A percentile compares a stretch with the other conserved stretches of the same genome.
These are phyloP conservation scores for Orthosia cruda DNA, from an alignment of 2,888 invertebrate species.

Conservation along the genomic window DNA sequence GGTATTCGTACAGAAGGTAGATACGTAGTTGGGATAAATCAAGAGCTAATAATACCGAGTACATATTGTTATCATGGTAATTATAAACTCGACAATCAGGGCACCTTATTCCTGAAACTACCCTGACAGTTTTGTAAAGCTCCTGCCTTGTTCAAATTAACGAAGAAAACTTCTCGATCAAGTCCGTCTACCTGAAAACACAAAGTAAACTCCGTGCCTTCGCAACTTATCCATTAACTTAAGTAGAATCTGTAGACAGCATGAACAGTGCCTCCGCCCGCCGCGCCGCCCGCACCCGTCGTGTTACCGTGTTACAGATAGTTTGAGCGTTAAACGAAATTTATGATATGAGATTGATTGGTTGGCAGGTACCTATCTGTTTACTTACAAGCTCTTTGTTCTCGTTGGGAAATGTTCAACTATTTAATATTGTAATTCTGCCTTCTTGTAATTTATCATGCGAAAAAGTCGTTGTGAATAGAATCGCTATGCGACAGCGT, in stretches of 20 bases:
- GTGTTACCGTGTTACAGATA: conserved; percentile 78
- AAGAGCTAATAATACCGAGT: conserved; percentile 12
- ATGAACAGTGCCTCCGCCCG: conserved; percentile 80
- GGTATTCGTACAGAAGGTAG: neutral
- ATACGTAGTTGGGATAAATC: conserved; percentile 1
- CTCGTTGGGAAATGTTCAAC: conserved; percentile 46
- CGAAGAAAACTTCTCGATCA: conserved; percentile 91
- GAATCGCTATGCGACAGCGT: conserved; percentile 61
- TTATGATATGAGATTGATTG: conserved; percentile 86
- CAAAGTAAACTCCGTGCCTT: conserved; percentile 91
- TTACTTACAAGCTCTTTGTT: conserved; percentile 61
- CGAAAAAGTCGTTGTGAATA: conserved; percentile 72
- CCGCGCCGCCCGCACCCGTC: conserved; percentile 12
- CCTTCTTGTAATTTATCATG: conserved; percentile 61
- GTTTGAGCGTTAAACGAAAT: conserved; percentile 86
- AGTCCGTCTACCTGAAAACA: conserved; percentile 91
- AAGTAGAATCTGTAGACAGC: conserved; percentile 92
- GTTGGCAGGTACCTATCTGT: conserved; percentile 72
- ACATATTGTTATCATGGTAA: conserved; percentile 58
- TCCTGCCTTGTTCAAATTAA: conserved; percentile 90
- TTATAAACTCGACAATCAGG: conserved; percentile 75
- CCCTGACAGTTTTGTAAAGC: conserved; percentile 87
- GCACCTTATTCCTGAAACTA: conserved; percentile 82
- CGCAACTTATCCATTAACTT: conserved; percentile 92
- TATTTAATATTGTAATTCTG: conserved; percentile 46